Percentiles rank a stretch among this genome's conserved stretches.
phyloP scores from a whole-genome alignment of 2,797 vertebrate genomes.

The Caiman crocodilus region DNA sequence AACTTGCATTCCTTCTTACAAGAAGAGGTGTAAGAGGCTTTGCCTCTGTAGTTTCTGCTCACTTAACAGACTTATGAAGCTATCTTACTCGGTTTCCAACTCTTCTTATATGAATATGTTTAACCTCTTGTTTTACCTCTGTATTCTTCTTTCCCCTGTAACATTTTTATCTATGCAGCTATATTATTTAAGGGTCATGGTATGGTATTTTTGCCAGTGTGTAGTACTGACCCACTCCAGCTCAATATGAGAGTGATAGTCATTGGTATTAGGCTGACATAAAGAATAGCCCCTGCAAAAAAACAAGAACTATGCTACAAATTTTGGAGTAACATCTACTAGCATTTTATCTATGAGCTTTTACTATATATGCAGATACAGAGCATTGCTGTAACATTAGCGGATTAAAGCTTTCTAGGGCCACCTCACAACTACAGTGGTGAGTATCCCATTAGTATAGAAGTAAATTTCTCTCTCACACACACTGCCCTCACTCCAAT shows the following conservation, averaged over 20 bases:
- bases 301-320: background rate
- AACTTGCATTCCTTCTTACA: background rate
- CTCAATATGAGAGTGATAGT: background rate
- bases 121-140: background rate
- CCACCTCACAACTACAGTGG: background rate
- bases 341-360: background rate
- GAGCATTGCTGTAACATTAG: background rate
- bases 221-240: background rate
- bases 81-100: background rate
- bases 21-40: background rate
- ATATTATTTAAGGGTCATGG: background rate
- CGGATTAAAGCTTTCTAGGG: background rate
- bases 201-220: background rate
- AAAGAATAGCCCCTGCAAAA: background rate
- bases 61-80: no score
- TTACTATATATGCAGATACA: background rate
- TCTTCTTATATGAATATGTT: background rate
- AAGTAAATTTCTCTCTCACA: background rate
- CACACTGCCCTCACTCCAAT: background rate
- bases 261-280: background rate
- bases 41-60: background rate
- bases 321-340: background rate
- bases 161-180: background rate
- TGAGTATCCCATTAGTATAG: accelerated
- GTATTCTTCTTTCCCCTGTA: background rate